Conservation (phyloP, 92 coral and sea anemone species). For the Plumapathes pennacea region DNA sequence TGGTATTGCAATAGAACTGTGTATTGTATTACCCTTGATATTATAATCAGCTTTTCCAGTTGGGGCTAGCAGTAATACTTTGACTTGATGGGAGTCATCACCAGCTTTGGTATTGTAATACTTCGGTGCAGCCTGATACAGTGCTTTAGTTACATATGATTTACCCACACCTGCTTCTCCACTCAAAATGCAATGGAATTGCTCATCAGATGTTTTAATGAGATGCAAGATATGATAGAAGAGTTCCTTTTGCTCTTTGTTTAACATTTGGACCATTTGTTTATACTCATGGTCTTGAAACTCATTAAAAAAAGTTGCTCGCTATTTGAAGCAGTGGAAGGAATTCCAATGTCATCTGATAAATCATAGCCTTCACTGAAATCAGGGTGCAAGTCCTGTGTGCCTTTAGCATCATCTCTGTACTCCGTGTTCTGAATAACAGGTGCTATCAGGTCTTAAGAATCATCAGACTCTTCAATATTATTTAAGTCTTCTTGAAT, state of each 20-base stretch:
- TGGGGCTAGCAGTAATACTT: constrained; percentile 6
- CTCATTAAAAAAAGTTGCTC: constrained; percentile 1
- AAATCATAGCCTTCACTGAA: not conserved
- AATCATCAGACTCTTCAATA: constrained; percentile 10
- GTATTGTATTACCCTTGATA: constrained; percentile 33
- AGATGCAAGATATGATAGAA: constrained; percentile 20
- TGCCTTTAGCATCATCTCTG: constrained; percentile 8
- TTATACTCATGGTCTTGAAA: constrained; percentile 14
- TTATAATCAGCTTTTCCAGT: constrained; percentile 19
- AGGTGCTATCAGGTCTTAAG: not conserved
- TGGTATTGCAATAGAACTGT: constrained; percentile 11
- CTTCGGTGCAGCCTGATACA: too few relatives aligned
- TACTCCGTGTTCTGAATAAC: not conserved
- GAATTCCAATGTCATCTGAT: constrained; percentile 3
- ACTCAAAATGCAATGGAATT: too few relatives aligned
- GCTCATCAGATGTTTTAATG: constrained; percentile 14
- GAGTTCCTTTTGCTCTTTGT: constrained; percentile 7
- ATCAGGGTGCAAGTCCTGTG: constrained; percentile 11
- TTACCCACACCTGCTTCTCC: too few relatives aligned
- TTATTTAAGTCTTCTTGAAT: constrained; percentile 32
- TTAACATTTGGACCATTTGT: constrained; percentile 9
- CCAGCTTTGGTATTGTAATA: too few relatives aligned
- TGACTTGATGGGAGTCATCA: too few relatives aligned
- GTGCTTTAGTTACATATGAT: constrained; percentile 5
- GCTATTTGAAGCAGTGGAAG: constrained; percentile 8